Evolutionary conservation across 2,797 vertebrate genomes (phyloP).

Genomic region (Galaxias olidus): DNA sequence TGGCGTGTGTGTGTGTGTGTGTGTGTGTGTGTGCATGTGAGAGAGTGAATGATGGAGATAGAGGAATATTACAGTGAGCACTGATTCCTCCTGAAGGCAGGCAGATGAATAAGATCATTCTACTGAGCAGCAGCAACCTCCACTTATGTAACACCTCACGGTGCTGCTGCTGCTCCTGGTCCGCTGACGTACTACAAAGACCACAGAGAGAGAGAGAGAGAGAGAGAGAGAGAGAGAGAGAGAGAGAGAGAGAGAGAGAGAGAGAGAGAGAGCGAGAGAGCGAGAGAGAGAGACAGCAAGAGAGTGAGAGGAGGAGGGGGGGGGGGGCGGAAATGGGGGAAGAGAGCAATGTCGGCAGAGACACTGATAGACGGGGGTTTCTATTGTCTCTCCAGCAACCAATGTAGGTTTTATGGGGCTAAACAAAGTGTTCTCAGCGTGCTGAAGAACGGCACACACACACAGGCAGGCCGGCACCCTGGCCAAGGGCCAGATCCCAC

Average conservation of each 20-base stretch:
- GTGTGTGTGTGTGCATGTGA: not conserved
- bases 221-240: not conserved
- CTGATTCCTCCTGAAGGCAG: not conserved
- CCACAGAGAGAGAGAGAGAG: not conserved
- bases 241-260: not conserved
- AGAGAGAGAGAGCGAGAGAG: not conserved
- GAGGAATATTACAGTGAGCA: slow-evolving; percentile 1
- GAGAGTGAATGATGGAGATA: slow-evolving; percentile 1
- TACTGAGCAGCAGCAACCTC: slow-evolving; percentile 7
- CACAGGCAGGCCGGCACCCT: too few relatives aligned
- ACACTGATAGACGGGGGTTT: too few relatives aligned
- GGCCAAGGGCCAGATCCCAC: too few relatives aligned
- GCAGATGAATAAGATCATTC: slow-evolving; percentile 7
- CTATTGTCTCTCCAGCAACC: too few relatives aligned
- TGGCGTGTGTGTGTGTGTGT: not conserved
- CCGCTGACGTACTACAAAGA: not conserved
- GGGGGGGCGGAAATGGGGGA: not conserved
- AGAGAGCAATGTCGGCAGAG: not conserved
- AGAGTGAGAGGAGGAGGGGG: not conserved
- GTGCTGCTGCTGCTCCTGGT: not conserved
- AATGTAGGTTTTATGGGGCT: too few relatives aligned
- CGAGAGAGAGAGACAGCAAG: not conserved
- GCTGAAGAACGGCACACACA: too few relatives aligned
- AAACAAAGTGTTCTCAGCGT: too few relatives aligned
- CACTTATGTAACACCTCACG: slow-evolving; percentile 13